A percentile compares a stretch with the other conserved stretches of the same genome.
phyloP scores from a whole-genome alignment of 2,888 invertebrate species.

The Argyresthia albistria region DNA sequence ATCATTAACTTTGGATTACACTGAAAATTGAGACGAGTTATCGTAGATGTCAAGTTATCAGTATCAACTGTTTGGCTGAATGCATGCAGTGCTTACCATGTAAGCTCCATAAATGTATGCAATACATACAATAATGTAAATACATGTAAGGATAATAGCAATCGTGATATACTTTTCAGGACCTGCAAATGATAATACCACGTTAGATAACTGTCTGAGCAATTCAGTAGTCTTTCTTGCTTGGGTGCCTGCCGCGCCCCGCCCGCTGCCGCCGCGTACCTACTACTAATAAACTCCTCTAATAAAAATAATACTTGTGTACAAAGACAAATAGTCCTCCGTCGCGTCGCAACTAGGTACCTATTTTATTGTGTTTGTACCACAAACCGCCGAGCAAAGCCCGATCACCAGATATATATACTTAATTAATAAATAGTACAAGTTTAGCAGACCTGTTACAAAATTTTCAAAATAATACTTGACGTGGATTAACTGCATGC shows the following conservation, averaged over 20 bases:
- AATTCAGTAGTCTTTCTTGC: too few species aligned
- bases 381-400: too few species aligned
- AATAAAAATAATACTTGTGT: too few species aligned
- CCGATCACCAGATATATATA: too few species aligned
- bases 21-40: slow-evolving; percentile 22
- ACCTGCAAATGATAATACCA: slow-evolving; percentile 27
- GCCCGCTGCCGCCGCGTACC: too few species aligned
- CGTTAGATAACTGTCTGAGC: slow-evolving; percentile 8
- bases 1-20: slow-evolving; percentile 44
- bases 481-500: slow-evolving; percentile 36
- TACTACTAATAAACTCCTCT: too few species aligned
- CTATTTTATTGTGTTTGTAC: too few species aligned
- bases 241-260: too few species aligned
- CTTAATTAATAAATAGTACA: neutral
- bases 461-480: slow-evolving; percentile 33
- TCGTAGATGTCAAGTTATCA: neutral
- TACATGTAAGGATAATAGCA: slow-evolving; percentile 26
- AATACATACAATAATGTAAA: slow-evolving; percentile 37
- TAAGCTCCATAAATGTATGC: slow-evolving; percentile 54
- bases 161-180: slow-evolving; percentile 35
- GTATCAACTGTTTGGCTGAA: neutral
- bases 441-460: slow-evolving; percentile 25
- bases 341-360: too few species aligned
- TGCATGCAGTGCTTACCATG: slow-evolving; percentile 30
- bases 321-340: too few species aligned